These are phyloP conservation scores for Caenorhabditis afra DNA, from an alignment of 2,888 invertebrate genomes.

Conservation along the genomic window DNA sequence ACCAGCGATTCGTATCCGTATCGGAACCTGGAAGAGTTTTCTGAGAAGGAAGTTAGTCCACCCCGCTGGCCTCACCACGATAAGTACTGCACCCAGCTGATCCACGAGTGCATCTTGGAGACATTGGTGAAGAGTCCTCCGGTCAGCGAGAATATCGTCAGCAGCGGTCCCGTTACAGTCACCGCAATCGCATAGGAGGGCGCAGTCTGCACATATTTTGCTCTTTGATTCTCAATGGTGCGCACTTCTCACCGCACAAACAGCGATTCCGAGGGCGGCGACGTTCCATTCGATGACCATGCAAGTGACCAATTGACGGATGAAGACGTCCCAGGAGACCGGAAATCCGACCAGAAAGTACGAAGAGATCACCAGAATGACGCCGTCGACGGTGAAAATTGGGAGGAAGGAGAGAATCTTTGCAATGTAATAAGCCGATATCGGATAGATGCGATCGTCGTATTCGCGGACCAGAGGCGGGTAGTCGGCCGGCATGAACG, in stretches of 20 bases:
- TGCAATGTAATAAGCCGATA: constrained; percentile 74
- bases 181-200: constrained; percentile 76
- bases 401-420: constrained; percentile 84
- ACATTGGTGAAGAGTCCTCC: constrained; percentile 78
- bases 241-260: constrained; percentile 51
- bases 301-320: constrained; percentile 67
- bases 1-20: constrained; percentile 82
- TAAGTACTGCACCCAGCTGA: constrained; percentile 75
- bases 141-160: constrained; percentile 74
- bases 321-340: constrained; percentile 38
- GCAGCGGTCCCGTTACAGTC: constrained; percentile 76
- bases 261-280: constrained; percentile 68
- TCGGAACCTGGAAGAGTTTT: constrained; percentile 72
- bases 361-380: constrained; percentile 88
- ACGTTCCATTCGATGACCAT: constrained; percentile 75
- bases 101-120: constrained; percentile 69
- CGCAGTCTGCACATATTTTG: constrained; percentile 57
- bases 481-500: constrained; percentile 90
- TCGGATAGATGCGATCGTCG: constrained; percentile 91
- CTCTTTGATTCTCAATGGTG: neutral
- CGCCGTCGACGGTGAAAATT: constrained; percentile 89
- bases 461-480: constrained; percentile 93
- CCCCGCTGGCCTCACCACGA: constrained; percentile 18
- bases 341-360: constrained; percentile 88
- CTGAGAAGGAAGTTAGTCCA: too few relatives aligned